Evolutionary conservation across 2,797 vertebrate genomes (phyloP), one percentile per base, ranked within the genome.

Genomic region (Melanotaenia nigrans): DNA sequence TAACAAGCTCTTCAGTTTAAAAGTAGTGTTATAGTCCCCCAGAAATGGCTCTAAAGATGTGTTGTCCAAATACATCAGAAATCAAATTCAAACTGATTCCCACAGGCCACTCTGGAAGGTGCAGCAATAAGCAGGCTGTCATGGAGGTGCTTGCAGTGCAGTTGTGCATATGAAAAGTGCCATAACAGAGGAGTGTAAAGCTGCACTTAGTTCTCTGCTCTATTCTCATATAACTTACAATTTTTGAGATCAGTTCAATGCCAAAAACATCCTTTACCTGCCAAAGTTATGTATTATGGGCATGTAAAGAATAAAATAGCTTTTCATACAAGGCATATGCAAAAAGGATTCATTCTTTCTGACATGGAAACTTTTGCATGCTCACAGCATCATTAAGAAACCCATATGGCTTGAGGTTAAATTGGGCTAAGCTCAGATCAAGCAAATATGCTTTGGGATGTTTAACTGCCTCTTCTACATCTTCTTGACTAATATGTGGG

Each of bases 11-110:
- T 51, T 70, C 10, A 12, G 6, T 47, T 35, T 63, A 40, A 63
- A 47, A 54, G 42, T 25, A 11, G 55, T 32, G 20, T 24, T 0
- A 13, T 14, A 18, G 58, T 53, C 62, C 40, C 58, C 51, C 42
- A 35, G 59, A 67, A 53, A 56, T 3, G 24, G 62, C 64, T 72
- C 51, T 59, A 36, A 71, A 71, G 45, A 72, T 38, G 35, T 42
- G 25, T 59, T 45, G 75, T 72, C 64, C 14, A 24, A 68, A 32
- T 38, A 38, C n/a, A 56, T 67, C 33, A 63, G 64, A 45, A 57
- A 58, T 68, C 59, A 62, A 45, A 68, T 49, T 60, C 53, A 49
- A 24, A 54, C 53, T 25, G 4, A n/a, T 22, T 30, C 69, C 59
- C 75, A 57, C 0, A 0, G 11, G 58, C 24, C 51, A 51, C 51